phyloP scores from a whole-genome alignment of 2,113 vertebrate species.

The Sinosuthora webbiana region DNA sequence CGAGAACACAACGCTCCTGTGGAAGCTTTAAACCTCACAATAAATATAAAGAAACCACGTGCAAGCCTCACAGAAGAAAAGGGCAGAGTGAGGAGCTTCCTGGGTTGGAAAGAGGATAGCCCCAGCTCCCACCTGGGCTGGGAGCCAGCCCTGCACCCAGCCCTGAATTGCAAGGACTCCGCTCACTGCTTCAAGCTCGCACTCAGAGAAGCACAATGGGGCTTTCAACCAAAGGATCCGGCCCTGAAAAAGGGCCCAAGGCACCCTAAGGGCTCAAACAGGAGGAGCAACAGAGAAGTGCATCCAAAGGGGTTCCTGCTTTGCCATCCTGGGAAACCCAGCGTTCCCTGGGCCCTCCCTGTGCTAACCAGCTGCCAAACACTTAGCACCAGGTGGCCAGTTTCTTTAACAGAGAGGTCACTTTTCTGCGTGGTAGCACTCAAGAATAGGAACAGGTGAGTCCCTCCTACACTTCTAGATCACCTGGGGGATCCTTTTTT shows the following conservation, averaged over 20 bases:
- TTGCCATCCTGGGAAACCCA: neutral
- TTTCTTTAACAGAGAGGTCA: neutral
- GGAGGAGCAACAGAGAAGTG: neutral
- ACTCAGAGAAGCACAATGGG: neutral
- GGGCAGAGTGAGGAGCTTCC: neutral
- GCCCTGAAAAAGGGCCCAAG: neutral
- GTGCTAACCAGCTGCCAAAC: neutral
- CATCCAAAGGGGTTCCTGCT: neutral
- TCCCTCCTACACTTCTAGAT: neutral
- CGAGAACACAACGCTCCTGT: rapidly evolving
- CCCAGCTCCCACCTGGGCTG: neutral
- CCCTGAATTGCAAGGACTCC: neutral
- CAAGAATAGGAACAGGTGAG: neutral
- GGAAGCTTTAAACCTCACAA: neutral
- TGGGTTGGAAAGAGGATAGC: neutral
- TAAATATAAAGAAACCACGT: neutral
- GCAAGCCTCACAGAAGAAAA: neutral
- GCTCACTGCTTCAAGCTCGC: rapidly evolving
- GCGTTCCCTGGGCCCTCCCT: rapidly evolving
- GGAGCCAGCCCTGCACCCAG: neutral
- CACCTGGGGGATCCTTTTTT: neutral
- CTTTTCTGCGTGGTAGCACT: neutral
- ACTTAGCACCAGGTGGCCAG: rapidly evolving
- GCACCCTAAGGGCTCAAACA: neutral
- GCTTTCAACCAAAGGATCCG: neutral